Conservation (phyloP, 2,113 vertebrate genomes). For the Pholis gunnellus region DNA sequence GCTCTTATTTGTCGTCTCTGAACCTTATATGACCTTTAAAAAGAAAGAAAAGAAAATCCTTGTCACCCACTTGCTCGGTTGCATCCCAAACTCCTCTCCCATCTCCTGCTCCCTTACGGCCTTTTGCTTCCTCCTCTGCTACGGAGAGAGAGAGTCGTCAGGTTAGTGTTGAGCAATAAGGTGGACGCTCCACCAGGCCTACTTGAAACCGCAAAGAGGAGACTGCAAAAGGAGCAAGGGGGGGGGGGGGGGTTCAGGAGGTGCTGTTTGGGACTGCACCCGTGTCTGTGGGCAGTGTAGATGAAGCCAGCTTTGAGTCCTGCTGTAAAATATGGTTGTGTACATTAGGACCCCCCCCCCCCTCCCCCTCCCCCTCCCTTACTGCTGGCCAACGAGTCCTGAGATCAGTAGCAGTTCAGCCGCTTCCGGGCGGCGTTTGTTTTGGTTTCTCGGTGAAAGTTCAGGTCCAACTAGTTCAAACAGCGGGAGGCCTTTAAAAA, state of each 20-base stretch:
- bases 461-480: slow-evolving; percentile 27
- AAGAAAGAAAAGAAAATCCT: not conserved
- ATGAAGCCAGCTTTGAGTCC: slow-evolving; percentile 39
- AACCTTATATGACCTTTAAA: slow-evolving; percentile 57
- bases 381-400: slow-evolving; percentile 37
- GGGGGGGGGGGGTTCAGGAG: not conserved
- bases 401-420: slow-evolving; percentile 52
- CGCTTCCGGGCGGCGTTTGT: slow-evolving; percentile 15
- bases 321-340: slow-evolving; percentile 61
- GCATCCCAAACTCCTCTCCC: slow-evolving; percentile 28
- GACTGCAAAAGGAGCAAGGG: slow-evolving; percentile 2
- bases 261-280: not conserved
- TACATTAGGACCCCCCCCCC: slow-evolving; percentile 31
- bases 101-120: not conserved
- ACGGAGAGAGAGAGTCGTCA: not conserved
- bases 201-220: slow-evolving; percentile 40
- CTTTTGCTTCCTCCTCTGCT: slow-evolving; percentile 20
- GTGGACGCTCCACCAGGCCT: slow-evolving; percentile 38
- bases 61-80: not conserved
- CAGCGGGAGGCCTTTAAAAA: slow-evolving; percentile 48
- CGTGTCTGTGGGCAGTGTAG: slow-evolving; percentile 13
- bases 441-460: slow-evolving; percentile 36
- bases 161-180: slow-evolving; percentile 52
- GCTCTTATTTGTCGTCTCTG: slow-evolving; percentile 65
- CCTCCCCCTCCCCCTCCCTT: not conserved